Conservation (phyloP, 1,140 invertebrate species). For the Arion vulgaris region DNA sequence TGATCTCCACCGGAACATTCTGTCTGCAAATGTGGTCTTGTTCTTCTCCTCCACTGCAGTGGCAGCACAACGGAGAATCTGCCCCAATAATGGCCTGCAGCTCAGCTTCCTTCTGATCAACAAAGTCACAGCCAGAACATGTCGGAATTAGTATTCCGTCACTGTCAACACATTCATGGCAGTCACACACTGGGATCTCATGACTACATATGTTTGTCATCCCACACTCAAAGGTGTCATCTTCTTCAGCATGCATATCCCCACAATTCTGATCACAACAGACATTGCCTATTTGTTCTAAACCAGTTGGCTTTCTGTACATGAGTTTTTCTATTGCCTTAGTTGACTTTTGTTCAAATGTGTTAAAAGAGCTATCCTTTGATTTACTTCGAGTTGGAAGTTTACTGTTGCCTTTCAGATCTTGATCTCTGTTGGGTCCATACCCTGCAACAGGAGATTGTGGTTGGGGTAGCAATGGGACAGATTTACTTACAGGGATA, state of each 20-base stretch:
- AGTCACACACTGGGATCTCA: background rate
- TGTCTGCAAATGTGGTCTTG: slow-evolving; percentile 57
- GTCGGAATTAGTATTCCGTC: background rate
- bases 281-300: background rate
- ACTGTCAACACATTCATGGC: background rate
- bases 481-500: slow-evolving; percentile 10
- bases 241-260: background rate
- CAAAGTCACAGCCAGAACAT: background rate
- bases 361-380: background rate
- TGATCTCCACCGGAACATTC: slow-evolving; percentile 44
- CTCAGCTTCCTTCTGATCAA: background rate
- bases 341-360: background rate
- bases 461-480: background rate
- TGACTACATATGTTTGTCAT: background rate
- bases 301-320: background rate
- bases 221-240: background rate
- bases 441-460: too few species aligned
- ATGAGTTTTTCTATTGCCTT: background rate
- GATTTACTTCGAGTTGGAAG: background rate
- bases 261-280: background rate
- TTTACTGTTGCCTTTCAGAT: background rate
- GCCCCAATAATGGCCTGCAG: slow-evolving; percentile 30
- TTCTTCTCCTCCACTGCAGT: slow-evolving; percentile 27
- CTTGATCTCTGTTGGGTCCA: background rate
- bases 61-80: background rate